Evolutionary conservation across 2,113 vertebrate species (phyloP), one percentile per base, ranked within the genome.

Genomic region (Cyanocitta stelleri): DNA sequence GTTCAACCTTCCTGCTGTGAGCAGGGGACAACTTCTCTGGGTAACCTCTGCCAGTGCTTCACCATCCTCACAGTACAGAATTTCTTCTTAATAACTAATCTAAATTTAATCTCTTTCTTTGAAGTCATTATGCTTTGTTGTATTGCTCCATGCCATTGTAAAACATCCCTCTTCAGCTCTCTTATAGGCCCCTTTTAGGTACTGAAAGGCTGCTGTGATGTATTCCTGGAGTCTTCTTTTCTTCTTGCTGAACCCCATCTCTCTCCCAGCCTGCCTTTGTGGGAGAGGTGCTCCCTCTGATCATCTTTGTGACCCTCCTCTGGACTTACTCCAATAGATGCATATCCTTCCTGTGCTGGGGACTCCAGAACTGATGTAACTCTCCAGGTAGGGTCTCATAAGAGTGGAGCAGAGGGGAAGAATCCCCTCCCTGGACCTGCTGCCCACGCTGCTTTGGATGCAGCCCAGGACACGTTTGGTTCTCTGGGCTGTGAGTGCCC

Each of bases 321-420:
- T 66, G 32, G 18, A 11, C 6, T 39, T 3, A 8, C 3, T 46
- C 16, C 59, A 3, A 0, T 3, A 66, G 10, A 0, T 11, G 6
- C 7, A 7, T 3, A 1, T 59, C 22, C 18, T 58, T 2, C 27
- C 17, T 66, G 6, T 73, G 27, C n/a, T 22, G 56, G 18, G 29
- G 10, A 9, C 7, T 24, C 29, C n/a, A 41, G 56, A 12, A 24
- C 24, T 63, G 75, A 29, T 22, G 54, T 7, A 22, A 7, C 27
- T 9, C 6, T 72, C 56, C n/a, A 33, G 44, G 4, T 51, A 22
- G 27, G 26, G 5, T 58, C 35, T 81, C 27, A 58, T 1, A 43
- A 63, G 48, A 54, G 56, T 10, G 16, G 48, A 62, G 56, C 29
- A 69, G 46, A 78, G 85, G n/a, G 39, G 9, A 29, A 78, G 39